phyloP scores from a whole-genome alignment of 2,888 invertebrate species.

The Mylabris sibirica region DNA sequence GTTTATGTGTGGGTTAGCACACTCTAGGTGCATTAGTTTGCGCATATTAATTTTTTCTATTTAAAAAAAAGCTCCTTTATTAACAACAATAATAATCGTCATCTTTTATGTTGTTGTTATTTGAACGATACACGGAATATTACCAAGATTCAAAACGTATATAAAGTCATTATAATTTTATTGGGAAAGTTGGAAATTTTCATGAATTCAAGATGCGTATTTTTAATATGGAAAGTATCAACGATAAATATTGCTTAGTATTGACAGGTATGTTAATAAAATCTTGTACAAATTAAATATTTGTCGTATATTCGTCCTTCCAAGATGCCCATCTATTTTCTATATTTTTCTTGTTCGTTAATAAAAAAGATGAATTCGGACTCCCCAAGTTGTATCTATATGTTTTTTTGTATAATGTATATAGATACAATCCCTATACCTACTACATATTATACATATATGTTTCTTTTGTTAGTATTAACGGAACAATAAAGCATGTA shows the following conservation, averaged over 20 bases:
- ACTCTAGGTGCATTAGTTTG: slow-evolving; percentile 33
- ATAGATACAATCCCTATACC: slow-evolving; percentile 13
- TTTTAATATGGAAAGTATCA: slow-evolving; percentile 37
- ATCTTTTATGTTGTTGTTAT: not conserved
- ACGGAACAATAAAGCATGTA: slow-evolving; percentile 35
- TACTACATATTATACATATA: too few species aligned
- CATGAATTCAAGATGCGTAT: slow-evolving; percentile 11
- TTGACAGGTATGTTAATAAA: slow-evolving; percentile 32
- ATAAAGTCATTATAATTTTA: not conserved
- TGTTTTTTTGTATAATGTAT: not conserved
- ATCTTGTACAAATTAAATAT: slow-evolving; percentile 34
- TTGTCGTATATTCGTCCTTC: slow-evolving; percentile 19
- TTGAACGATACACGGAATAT: not conserved
- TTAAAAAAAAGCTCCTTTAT: not conserved
- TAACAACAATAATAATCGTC: not conserved
- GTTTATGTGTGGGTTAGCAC: slow-evolving; percentile 28
- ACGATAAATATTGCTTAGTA: slow-evolving; percentile 41
- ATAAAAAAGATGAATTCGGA: slow-evolving; percentile 38
- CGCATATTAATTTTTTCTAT: slow-evolving; percentile 19
- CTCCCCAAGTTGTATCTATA: slow-evolving; percentile 39
- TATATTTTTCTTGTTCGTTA: not conserved
- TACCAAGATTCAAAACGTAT: not conserved
- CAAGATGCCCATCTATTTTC: not conserved
- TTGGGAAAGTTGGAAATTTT: not conserved
- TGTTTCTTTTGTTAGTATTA: slow-evolving; percentile 27